These are phyloP conservation scores for Sakesphorus luctuosus DNA, from an alignment of 2,113 vertebrate species.

Conservation along the genomic window DNA sequence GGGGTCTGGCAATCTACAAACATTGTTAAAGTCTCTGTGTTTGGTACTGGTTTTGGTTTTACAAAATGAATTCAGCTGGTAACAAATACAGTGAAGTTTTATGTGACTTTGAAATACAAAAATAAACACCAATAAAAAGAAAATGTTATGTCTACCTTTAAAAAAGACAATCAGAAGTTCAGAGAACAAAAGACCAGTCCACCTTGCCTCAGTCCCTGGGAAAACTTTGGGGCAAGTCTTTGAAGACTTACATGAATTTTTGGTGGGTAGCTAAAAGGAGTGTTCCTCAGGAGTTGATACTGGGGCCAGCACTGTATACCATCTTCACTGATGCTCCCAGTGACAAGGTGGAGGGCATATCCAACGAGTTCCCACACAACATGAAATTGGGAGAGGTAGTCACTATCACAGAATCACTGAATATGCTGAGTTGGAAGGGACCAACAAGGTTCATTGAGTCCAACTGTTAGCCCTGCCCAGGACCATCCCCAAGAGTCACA, in stretches of 20 bases:
- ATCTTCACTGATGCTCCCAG: not conserved
- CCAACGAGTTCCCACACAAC: not conserved
- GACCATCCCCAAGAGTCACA: not conserved
- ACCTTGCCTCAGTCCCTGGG: not conserved
- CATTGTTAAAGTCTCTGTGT: not conserved
- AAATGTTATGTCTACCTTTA: not conserved
- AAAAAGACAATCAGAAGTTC: not conserved
- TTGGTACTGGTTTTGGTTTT: not conserved
- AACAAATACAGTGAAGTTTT: not conserved
- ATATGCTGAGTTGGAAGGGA: not conserved
- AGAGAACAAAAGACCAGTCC: not conserved
- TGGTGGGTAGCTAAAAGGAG: not conserved
- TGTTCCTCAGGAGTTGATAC: not conserved
- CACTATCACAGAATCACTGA: not conserved
- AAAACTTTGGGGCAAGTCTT: not conserved
- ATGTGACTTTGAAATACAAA: not conserved
- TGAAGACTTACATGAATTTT: not conserved
- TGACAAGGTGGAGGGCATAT: not conserved
- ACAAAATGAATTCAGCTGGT: not conserved
- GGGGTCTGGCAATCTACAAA: not conserved
- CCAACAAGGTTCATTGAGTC: not conserved
- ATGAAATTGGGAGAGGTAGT: not conserved
- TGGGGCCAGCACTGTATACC: not conserved
- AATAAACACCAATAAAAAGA: not conserved
- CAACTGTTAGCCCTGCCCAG: not conserved